Conservation (phyloP, 2,113 vertebrate genomes). For the Zosterops hypoxanthus region DNA sequence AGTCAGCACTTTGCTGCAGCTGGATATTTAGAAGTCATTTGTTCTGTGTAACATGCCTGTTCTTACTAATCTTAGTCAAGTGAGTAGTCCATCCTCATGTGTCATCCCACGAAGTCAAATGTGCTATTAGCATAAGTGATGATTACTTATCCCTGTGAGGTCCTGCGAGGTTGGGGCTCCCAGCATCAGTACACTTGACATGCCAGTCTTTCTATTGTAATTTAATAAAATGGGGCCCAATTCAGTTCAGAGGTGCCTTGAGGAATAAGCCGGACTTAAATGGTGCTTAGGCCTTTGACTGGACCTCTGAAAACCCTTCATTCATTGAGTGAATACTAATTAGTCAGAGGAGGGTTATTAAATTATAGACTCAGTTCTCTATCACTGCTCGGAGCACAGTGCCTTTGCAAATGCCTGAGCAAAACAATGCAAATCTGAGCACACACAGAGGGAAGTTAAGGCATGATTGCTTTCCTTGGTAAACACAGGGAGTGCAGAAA, state of each 20-base stretch:
- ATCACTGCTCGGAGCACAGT: fast-evolving
- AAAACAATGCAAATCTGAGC: background rate
- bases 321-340: constrained; percentile 10
- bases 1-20: constrained; percentile 34
- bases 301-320: constrained; percentile 12
- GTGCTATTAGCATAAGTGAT: constrained; percentile 62
- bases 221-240: constrained; percentile 47
- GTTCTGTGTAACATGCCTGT: constrained; percentile 18
- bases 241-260: constrained; percentile 37
- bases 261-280: constrained; percentile 36
- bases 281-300: constrained; percentile 15
- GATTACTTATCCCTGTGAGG: constrained; percentile 52
- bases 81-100: constrained; percentile 50
- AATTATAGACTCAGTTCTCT: background rate
- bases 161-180: constrained; percentile 37
- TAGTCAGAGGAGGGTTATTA: constrained; percentile 5
- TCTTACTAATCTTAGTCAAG: constrained; percentile 58
- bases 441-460: background rate
- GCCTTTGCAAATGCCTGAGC: background rate
- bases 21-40: constrained; percentile 48
- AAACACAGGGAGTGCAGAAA: background rate
- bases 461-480: background rate
- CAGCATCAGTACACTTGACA: constrained; percentile 6
- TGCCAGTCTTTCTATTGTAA: background rate
- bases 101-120: constrained; percentile 51